A percentile compares a stretch with the other conserved stretches of the same genome.
These are phyloP conservation scores for Tyrophagus putrescentiae DNA, from an alignment of 1,140 invertebrate genomes.

Conservation along the genomic window DNA sequence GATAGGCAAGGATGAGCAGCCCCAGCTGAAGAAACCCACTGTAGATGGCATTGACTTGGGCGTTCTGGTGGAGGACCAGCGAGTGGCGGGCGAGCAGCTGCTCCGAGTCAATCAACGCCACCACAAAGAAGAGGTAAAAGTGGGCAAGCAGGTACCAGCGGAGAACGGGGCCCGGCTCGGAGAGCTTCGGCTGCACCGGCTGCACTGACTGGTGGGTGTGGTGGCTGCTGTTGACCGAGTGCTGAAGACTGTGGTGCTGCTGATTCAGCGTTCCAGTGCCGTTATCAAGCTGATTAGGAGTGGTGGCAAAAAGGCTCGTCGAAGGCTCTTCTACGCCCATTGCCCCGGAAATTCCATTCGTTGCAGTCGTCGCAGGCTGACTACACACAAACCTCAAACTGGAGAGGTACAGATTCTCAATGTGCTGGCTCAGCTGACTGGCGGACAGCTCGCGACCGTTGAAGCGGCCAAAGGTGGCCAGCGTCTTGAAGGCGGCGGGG, in stretches of 20 bases:
- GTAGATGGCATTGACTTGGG: conserved; percentile 16
- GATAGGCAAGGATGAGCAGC: conserved; percentile 17
- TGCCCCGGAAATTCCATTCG: too few relatives aligned
- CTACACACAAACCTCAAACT: background rate
- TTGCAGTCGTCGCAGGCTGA: background rate
- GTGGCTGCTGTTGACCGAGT: conserved; percentile 8
- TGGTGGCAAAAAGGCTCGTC: too few relatives aligned
- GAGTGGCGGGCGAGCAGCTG: conserved; percentile 14
- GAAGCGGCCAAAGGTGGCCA: conserved; percentile 1
- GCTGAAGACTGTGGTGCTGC: background rate
- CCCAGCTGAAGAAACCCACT: conserved; percentile 18
- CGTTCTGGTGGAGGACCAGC: conserved; percentile 14
- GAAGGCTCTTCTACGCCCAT: too few relatives aligned
- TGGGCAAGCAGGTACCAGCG: conserved; percentile 20
- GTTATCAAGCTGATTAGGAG: too few relatives aligned
- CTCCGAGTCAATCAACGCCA: background rate
- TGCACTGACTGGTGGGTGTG: too few relatives aligned
- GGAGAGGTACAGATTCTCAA: conserved; percentile 14
- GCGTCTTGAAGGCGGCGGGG: conserved; percentile 11
- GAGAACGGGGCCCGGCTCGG: conserved; percentile 6
- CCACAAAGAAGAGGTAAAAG: conserved; percentile 23
- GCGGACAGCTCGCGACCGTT: conserved; percentile 9
- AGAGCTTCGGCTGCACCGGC: conserved; percentile 5
- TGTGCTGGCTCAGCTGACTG: conserved; percentile 14
- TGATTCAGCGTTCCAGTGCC: background rate